Conservation (phyloP, 2,888 invertebrate genomes). For the Andricus quercusramuli region DNA sequence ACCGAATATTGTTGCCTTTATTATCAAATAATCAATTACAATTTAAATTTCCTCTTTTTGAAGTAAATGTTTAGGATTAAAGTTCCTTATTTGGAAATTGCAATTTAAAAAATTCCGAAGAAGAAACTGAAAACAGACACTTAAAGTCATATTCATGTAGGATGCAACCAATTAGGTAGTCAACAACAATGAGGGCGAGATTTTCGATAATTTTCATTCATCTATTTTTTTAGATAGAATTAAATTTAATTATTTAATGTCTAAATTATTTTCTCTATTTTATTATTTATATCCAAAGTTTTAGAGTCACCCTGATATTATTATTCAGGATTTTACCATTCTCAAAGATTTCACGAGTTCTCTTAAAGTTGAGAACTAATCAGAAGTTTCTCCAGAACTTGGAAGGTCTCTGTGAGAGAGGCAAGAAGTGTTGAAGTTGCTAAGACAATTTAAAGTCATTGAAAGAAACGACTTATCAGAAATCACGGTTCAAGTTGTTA, state of each 20-base stretch:
- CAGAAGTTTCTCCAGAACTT: conserved; percentile 28
- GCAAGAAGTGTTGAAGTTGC: conserved; percentile 24
- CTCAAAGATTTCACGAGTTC: conserved; percentile 19
- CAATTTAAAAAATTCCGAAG: no score
- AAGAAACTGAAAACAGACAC: no score
- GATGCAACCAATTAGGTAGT: no score
- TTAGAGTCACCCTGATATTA: not conserved
- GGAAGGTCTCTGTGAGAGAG: conserved; percentile 9
- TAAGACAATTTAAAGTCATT: conserved; percentile 38
- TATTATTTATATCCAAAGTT: not conserved
- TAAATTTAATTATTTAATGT: not conserved
- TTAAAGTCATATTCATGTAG: no score
- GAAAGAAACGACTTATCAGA: conserved; percentile 30
- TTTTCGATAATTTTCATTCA: no score
- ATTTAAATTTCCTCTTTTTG: no score
- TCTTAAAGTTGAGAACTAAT: conserved; percentile 36
- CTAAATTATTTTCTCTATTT: not conserved
- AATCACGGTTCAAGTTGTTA: conserved; percentile 28
- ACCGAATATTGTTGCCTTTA: no score
- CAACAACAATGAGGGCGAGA: no score
- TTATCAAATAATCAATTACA: no score
- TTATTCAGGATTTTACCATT: conserved; percentile 9
- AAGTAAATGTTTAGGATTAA: no score
- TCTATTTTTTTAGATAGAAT: no score
- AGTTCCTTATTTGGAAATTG: no score